Percentiles rank a stretch among this genome's conserved stretches.
These are phyloP conservation scores for Delphinus delphis DNA, from an alignment of 2,113 vertebrate species.

Conservation along the genomic window DNA sequence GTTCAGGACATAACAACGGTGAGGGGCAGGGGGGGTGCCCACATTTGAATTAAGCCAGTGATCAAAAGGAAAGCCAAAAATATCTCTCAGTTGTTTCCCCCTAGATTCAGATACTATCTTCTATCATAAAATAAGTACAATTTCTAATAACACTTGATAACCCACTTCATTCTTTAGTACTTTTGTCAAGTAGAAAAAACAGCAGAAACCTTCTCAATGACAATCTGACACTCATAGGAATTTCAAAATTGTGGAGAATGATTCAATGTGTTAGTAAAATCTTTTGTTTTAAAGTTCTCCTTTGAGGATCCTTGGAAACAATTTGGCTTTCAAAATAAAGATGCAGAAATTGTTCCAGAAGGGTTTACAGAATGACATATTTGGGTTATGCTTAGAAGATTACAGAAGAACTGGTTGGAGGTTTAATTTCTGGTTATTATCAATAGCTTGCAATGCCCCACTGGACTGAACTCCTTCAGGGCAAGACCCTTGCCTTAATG, in stretches of 20 bases:
- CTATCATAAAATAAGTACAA: background rate
- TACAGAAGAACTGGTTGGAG: background rate
- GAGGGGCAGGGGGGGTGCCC: background rate
- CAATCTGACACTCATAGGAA: background rate
- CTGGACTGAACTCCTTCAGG: background rate
- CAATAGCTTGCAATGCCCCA: background rate
- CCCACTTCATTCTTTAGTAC: background rate
- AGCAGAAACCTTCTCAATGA: background rate
- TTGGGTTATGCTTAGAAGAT: background rate
- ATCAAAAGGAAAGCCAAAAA: background rate
- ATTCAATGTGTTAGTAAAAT: background rate
- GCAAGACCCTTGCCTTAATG: background rate
- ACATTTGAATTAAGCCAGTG: background rate
- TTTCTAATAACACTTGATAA: background rate
- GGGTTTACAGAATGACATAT: background rate
- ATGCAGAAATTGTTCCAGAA: background rate
- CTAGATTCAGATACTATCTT: background rate
- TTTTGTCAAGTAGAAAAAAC: background rate
- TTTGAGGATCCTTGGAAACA: background rate
- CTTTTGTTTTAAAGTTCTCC: background rate
- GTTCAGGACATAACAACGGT: no score
- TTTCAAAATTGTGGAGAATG: background rate
- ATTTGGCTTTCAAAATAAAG: conserved; percentile 18
- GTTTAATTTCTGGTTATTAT: background rate
- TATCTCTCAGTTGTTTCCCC: background rate